Conservation (phyloP, 2,888 invertebrate species). For the Fragum fragum region DNA sequence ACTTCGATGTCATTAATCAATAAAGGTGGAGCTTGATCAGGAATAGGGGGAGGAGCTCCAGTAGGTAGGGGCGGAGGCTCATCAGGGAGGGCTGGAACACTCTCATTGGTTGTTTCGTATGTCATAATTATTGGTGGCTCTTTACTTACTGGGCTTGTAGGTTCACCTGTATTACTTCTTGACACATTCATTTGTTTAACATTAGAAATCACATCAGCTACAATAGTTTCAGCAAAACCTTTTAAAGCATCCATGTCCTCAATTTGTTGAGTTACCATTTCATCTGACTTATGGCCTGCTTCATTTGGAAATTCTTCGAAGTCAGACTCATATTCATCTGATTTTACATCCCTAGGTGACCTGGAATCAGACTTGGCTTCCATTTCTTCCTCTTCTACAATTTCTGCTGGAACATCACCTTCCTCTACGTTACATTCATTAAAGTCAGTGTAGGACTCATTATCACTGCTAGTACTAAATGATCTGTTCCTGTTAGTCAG, state of each 20-base stretch:
- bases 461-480: slow-evolving; percentile 59
- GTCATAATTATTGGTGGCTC: neutral
- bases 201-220: slow-evolving; percentile 52
- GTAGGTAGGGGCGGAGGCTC: slow-evolving; percentile 36
- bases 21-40: slow-evolving; percentile 28
- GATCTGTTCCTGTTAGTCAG: slow-evolving; percentile 41
- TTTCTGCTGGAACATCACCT: slow-evolving; percentile 57
- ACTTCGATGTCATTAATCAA: neutral
- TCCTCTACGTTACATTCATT: slow-evolving; percentile 66
- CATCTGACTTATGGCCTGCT: slow-evolving; percentile 6
- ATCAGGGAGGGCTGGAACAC: slow-evolving; percentile 41
- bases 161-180: neutral
- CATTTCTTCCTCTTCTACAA: slow-evolving; percentile 55
- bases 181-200: slow-evolving; percentile 38
- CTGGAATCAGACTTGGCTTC: slow-evolving; percentile 1
- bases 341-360: slow-evolving; percentile 22
- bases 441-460: slow-evolving; percentile 62
- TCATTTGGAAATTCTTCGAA: slow-evolving; percentile 44
- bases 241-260: slow-evolving; percentile 10
- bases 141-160: neutral
- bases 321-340: slow-evolving; percentile 48
- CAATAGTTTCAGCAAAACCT: slow-evolving; percentile 61
- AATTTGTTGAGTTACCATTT: neutral
- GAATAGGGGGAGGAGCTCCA: slow-evolving; percentile 45
- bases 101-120: neutral